Evolutionary conservation across 1,140 invertebrate species (phyloP), one percentile per base, ranked within the genome.

Genomic region (Triops longicaudatus): DNA sequence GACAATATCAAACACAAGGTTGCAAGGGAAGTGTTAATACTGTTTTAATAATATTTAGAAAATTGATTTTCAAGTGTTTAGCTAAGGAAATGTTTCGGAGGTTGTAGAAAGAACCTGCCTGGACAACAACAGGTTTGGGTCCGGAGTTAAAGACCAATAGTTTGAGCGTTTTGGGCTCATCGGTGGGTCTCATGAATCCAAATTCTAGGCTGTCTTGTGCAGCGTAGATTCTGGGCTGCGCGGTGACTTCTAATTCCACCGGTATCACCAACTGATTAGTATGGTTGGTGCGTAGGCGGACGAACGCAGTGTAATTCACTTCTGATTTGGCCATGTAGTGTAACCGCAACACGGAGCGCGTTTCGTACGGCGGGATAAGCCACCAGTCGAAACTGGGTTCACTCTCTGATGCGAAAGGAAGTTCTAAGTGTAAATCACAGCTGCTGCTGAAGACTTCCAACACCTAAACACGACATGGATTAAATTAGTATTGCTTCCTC

Each of bases 381-480:
- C 96, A 98, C 81, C 92, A 85, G 81, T 90, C 88, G 17, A 63
- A 63, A 82, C 91, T 91, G 26, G 92, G 89, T 26, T 91, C 94
- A 11, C 27, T 77, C 80, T 91, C 88, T n/a, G 90, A 92, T 79
- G 89, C 89, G 31, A 73, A 73, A 76, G 95, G 94, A 81, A 98
- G 87, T 85, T 95, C 93, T 82, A 98, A 85, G 83, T 96, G 92
- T 84, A 98, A 91, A 85, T 96, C 94, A 77, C 92, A 90, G 76
- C 94, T 94, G 85, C 94, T 96, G 80, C 93, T 94, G 86, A 95
- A 96, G 82, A 96, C 90, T 87, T 95, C 93, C 81, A 91, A 87
- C 81, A 96, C 89, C 91, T 94, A 83, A 44, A 85, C 81, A 73
- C 72, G 5, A 41, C 28, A 27, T 73, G 14, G n/a, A n/a, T n/a